Base-by-base conservation (phyloP, 2,888 invertebrate species). In the Blera fallax region DNA sequence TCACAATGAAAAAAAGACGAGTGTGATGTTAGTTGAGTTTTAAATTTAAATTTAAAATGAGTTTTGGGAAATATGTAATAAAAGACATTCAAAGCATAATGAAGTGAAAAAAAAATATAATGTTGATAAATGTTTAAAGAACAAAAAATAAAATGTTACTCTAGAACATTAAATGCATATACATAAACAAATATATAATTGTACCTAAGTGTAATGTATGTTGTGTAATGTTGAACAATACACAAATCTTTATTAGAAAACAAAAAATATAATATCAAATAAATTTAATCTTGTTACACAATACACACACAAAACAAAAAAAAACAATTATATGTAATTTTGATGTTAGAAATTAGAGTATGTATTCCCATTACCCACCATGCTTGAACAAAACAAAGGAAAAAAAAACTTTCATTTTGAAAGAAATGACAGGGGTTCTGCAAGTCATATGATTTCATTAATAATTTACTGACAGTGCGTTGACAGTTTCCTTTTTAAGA, bases 181-280 rank as follows among this genome's bases (percentile, higher is more conserved):
- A 54, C 40, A 70, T 43, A 21, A 56, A 32, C 14, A 29, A 62
- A 58, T 73, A 58, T 48, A 67, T 54, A 64, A 40, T 5, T 74
- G 43, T 80, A 65, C 52, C 34, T 70, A 58, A 64, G 45, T 70
- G 52, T 74, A 76, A 70, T 81, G 70, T 54, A 76, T 70, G 62
- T 76, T 85, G 54, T 81, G 72, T 69, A 74, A 70, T 70, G 52
- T 58, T 79, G 16, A 70, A 70, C 54, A 79, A 77, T 72, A 78
- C 64, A 45, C 43, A 78, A 80, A 76, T 70, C 54, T 54, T 56
- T 56, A 58, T 73, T 62, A 67, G 48, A 76, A 32, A 54, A 70
- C 34, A 64, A 52, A 62, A 54, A 8, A 69, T 60, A 29, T 67
- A 58, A 21, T 7, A 54, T 54, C 43, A 72, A 60, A 45, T 54